phyloP scores from a whole-genome alignment of 2,888 invertebrate species.

The Caenorhabditis imperialis region DNA sequence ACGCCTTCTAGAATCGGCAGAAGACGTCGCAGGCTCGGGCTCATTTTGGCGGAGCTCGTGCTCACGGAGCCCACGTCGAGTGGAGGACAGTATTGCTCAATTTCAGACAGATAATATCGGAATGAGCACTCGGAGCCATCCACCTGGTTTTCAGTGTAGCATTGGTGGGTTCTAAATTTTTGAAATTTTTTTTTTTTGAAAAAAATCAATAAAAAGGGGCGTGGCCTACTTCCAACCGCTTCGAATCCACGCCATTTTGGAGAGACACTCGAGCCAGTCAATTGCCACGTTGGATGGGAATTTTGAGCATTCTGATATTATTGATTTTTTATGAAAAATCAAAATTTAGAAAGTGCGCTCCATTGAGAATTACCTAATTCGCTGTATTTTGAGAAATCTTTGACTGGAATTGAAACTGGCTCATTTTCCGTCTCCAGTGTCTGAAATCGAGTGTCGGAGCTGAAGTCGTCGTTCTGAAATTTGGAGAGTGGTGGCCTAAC shows the following conservation, averaged over 20 bases:
- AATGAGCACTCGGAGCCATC: constrained; percentile 80
- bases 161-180: constrained; percentile 76
- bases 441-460: background rate
- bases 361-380: background rate
- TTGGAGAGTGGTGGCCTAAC: no score
- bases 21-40: constrained; percentile 22
- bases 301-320: constrained; percentile 25
- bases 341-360: constrained; percentile 4
- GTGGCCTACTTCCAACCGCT: constrained; percentile 78
- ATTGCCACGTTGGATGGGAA: constrained; percentile 10
- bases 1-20: constrained; percentile 15
- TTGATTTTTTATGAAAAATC: background rate
- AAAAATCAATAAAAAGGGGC: background rate
- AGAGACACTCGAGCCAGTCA: constrained; percentile 57
- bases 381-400: no score
- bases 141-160: constrained; percentile 79
- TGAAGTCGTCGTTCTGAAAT: no score
- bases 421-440: constrained; percentile 1
- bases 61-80: constrained; percentile 25
- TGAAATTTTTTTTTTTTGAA: background rate
- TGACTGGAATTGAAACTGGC: background rate
- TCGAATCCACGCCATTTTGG: constrained; percentile 78
- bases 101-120: constrained; percentile 79
- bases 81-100: constrained; percentile 79
- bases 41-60: constrained; percentile 6